Conservation (phyloP, 1,140 invertebrate genomes). For the Pomacea maculata region DNA sequence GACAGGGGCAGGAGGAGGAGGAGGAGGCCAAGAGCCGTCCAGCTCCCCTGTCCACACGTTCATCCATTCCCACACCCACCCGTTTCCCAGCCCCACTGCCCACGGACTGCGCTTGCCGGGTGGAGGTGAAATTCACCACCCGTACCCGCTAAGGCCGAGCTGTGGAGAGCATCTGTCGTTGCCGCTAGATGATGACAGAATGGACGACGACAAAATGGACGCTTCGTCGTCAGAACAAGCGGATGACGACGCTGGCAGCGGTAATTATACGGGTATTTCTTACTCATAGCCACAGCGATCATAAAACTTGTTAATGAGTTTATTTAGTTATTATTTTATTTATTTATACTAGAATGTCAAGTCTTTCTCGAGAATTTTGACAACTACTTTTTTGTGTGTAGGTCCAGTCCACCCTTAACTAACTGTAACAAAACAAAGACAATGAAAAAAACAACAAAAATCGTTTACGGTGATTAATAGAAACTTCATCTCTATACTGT, state of each 20-base stretch:
- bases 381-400: too few relatives aligned
- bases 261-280: background rate
- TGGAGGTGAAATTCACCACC: background rate
- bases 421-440: too few relatives aligned
- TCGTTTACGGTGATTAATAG: too few relatives aligned
- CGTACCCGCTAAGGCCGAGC: background rate
- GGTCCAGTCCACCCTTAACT: too few relatives aligned
- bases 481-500: too few relatives aligned
- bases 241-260: background rate
- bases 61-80: background rate
- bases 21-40: background rate
- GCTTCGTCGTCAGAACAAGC: background rate
- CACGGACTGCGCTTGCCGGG: background rate
- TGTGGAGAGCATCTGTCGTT: background rate
- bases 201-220: slow-evolving; percentile 2
- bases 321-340: too few relatives aligned
- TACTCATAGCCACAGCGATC: background rate
- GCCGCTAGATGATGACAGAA: background rate
- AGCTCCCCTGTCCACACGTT: background rate
- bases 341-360: too few relatives aligned
- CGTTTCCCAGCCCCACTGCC: background rate
- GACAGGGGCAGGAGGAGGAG: too few relatives aligned
- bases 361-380: too few relatives aligned
- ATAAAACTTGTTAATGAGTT: background rate
- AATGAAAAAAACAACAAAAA: too few relatives aligned